Base-by-base conservation (phyloP, 2,888 invertebrate genomes). In the Apodemia duryi region DNA sequence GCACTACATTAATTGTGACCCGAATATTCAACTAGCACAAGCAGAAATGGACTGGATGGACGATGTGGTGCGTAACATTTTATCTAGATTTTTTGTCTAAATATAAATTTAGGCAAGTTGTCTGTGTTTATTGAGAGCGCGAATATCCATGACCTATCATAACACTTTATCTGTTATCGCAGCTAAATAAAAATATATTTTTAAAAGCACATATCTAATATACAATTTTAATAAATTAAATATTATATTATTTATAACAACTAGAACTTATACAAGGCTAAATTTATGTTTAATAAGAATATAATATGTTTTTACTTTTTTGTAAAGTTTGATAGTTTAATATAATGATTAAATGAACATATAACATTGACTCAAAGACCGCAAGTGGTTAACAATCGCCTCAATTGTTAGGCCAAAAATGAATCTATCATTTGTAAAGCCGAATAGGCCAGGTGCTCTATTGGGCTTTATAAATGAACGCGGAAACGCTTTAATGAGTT, bases 11-110 rank as follows among this genome's bases (percentile, higher is more conserved):
- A 77, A 80, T 83, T 83, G 80, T 76, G 76, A 79, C 78, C 80
- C 80, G 80, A 79, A 84, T 78, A 81, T 77, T 74, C 46, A 74
- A 83, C 76, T 80, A 81, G 81, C 81, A 81, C 77, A 81, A 78
- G 80, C 77, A 83, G 80, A 81, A 79, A 91, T 91, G 91, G 91
- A 91, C 83, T 91, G 91, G 91, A 90, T 91, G 88, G 90, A 89
- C 78, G 88, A 91, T 75, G 87, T 91, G 87, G 91, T 91, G 76
- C 82, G 91, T 91, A 86, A 86, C 75, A 67, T 68, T 79, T 77
- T 71, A 69, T 71, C 71, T 70, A 63, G 46, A 71, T 66, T 65
- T 67, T 66, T 67, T 68, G 54, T 63, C 61, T 63, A 49, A 32
- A 65, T 63, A 67, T 67, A 63, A 35, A 52, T 21, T 52, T 61